Evolutionary conservation across 2,797 vertebrate genomes (phyloP).

Genomic region (Florisuga fusca): DNA sequence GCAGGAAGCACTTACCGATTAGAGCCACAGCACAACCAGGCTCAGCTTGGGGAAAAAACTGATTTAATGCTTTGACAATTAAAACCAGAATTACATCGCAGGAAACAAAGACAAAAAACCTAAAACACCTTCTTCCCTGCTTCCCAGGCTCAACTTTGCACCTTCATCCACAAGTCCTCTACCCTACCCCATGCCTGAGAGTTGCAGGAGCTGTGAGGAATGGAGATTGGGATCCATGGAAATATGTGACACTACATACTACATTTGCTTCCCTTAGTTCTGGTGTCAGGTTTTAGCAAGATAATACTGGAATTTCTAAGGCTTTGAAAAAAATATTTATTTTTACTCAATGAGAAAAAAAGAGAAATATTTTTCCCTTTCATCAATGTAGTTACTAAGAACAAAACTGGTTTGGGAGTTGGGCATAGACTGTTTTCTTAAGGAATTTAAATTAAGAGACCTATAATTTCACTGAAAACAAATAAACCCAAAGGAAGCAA

Average conservation of each 20-base stretch:
- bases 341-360: background rate
- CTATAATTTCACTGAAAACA: background rate
- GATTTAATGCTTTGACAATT: background rate
- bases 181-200: fast-evolving
- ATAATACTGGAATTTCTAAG: background rate
- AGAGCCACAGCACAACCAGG: background rate
- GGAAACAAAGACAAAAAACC: background rate
- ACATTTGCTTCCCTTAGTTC: background rate
- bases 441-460: background rate
- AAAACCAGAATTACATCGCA: background rate
- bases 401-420: background rate
- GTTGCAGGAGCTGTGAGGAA: background rate
- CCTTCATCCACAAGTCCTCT: background rate
- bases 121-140: fast-evolving
- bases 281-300: background rate
- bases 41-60: background rate
- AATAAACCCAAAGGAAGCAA: background rate
- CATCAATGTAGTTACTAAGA: background rate
- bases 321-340: background rate
- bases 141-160: background rate
- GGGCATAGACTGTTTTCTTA: background rate
- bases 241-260: background rate
- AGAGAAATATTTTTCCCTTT: background rate
- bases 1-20: background rate
- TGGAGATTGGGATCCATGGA: background rate